These are phyloP conservation scores for Mugil cephalus DNA, from an alignment of 2,113 vertebrate genomes.

Conservation along the genomic window DNA sequence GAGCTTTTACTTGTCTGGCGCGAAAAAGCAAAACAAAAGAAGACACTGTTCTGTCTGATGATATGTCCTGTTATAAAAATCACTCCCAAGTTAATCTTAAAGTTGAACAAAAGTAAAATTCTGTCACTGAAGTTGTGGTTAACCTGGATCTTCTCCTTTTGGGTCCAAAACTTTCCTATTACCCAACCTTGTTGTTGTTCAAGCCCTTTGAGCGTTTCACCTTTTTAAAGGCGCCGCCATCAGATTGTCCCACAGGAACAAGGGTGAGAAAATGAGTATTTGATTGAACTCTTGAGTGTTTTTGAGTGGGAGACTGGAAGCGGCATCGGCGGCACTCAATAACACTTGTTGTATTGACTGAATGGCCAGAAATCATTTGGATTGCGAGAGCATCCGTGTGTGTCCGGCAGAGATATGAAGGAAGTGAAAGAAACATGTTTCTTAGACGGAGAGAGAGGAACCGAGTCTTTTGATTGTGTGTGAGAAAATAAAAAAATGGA, in stretches of 20 bases:
- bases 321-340: slow-evolving; percentile 30
- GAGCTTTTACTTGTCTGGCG: background rate
- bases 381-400: background rate
- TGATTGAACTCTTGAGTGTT: slow-evolving; percentile 44
- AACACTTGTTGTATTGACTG: slow-evolving; percentile 55
- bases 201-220: slow-evolving; percentile 7
- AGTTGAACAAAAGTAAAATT: too few species aligned
- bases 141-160: background rate
- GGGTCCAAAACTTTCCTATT: slow-evolving; percentile 24
- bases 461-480: slow-evolving; percentile 4
- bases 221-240: background rate
- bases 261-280: slow-evolving; percentile 26
- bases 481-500: background rate
- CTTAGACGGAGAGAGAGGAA: background rate
- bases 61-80: too few species aligned
- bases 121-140: too few species aligned
- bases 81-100: too few species aligned
- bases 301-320: slow-evolving; percentile 34
- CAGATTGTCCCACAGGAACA: background rate
- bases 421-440: slow-evolving; percentile 21
- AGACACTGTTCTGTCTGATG: too few species aligned
- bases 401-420: background rate
- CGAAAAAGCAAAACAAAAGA: too few species aligned
- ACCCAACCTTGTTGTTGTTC: background rate
- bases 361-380: slow-evolving; percentile 22